Evolutionary conservation across 1,140 invertebrate species (phyloP).

Genomic region (Zaprionus kolodkinae): DNA sequence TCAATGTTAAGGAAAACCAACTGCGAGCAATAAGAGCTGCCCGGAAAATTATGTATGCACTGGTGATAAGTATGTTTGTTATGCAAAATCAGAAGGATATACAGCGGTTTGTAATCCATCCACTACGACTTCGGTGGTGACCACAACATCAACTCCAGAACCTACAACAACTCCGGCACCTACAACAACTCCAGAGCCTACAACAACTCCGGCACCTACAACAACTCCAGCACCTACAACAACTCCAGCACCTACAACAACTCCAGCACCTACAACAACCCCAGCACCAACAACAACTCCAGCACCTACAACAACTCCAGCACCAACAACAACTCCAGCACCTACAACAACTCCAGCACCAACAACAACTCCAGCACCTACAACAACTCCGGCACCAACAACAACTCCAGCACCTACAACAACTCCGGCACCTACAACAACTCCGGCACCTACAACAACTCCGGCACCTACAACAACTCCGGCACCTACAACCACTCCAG

Average conservation of each 20-base stretch:
- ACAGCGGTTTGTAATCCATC: neutral
- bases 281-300: neutral
- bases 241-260: neutral
- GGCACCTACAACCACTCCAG: neutral
- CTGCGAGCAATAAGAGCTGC: neutral
- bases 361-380: neutral
- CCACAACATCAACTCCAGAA: neutral
- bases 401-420: slow-evolving; percentile 6
- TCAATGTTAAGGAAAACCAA: neutral
- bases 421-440: slow-evolving; percentile 16
- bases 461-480: neutral
- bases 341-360: slow-evolving; percentile 2
- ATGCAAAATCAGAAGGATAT: neutral
- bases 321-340: slow-evolving; percentile 3
- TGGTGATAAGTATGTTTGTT: neutral
- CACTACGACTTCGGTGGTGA: neutral
- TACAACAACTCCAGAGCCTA: slow-evolving; percentile 7
- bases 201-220: slow-evolving; percentile 22
- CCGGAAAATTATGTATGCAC: slow-evolving; percentile 1
- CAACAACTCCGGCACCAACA: slow-evolving; percentile 3
- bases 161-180: neutral
- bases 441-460: neutral
- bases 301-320: neutral
- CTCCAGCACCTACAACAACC: neutral
- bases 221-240: neutral